Percentiles rank a stretch among this genome's conserved stretches.
These are phyloP conservation scores for Eublepharis macularius DNA, from an alignment of 2,113 vertebrate genomes.

Conservation along the genomic window DNA sequence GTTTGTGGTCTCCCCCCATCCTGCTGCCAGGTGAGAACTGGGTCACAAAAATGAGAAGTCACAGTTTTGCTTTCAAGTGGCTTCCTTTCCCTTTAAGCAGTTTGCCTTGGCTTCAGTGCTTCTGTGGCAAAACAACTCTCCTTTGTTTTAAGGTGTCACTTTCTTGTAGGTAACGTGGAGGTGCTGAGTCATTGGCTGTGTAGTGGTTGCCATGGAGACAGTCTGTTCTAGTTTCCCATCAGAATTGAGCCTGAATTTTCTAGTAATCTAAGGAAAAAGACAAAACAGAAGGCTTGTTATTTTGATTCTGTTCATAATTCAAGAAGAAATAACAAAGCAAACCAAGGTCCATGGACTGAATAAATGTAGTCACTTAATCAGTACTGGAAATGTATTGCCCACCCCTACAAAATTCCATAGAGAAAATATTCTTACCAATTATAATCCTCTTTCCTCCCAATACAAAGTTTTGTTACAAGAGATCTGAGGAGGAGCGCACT, in stretches of 20 bases:
- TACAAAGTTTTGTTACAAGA: background rate
- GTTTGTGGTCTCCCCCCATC: accelerated
- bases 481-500: background rate
- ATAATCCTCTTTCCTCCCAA: background rate
- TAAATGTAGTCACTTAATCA: slow-evolving; percentile 12
- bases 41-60: background rate
- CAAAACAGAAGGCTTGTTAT: slow-evolving; percentile 24
- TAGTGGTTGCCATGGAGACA: slow-evolving; percentile 91
- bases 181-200: slow-evolving; percentile 90
- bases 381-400: background rate
- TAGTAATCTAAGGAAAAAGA: slow-evolving; percentile 79
- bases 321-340: slow-evolving; percentile 35
- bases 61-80: background rate
- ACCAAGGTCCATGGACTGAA: slow-evolving; percentile 19
- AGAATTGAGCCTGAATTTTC: slow-evolving; percentile 86
- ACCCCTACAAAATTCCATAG: background rate
- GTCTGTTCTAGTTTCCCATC: slow-evolving; percentile 95
- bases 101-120: background rate
- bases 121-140: background rate
- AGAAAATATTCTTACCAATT: background rate
- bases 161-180: slow-evolving; percentile 89
- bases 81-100: background rate
- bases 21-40: background rate
- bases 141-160: slow-evolving; percentile 69
- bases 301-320: slow-evolving; percentile 52